These are phyloP conservation scores for Hoplodrina blanda DNA, from an alignment of 2,888 invertebrate species.

Conservation along the genomic window DNA sequence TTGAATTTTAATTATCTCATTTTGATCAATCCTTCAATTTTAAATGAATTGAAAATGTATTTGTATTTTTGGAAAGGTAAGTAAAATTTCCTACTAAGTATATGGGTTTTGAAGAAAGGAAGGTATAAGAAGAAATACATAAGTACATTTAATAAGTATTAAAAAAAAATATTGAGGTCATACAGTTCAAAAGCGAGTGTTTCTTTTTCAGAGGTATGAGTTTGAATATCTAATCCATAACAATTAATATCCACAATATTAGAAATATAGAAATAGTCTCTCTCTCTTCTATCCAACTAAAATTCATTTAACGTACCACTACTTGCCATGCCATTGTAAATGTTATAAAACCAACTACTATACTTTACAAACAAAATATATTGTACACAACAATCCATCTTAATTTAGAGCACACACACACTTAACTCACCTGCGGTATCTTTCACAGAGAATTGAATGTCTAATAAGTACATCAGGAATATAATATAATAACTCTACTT, in stretches of 20 bases:
- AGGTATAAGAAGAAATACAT: too few species aligned
- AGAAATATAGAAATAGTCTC: too few species aligned
- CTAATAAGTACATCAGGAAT: constrained; percentile 40
- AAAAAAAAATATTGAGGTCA: not conserved
- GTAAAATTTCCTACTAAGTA: not conserved
- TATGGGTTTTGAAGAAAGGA: not conserved
- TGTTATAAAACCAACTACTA: not conserved
- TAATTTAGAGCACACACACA: constrained; percentile 35
- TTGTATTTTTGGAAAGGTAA: constrained; percentile 4
- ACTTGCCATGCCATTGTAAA: too few species aligned
- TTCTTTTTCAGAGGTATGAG: too few species aligned
- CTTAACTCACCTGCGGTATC: constrained; percentile 33
- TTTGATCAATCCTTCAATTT: not conserved
- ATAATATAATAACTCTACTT: constrained; percentile 2
- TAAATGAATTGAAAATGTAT: not conserved
- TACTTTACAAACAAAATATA: not conserved
- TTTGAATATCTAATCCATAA: too few species aligned
- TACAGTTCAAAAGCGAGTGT: not conserved
- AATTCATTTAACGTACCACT: too few species aligned
- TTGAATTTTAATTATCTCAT: not conserved
- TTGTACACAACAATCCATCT: constrained; percentile 29
- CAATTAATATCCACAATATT: too few species aligned
- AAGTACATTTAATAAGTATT: not conserved
- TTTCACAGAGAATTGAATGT: constrained; percentile 27
- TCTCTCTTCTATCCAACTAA: too few species aligned